These are phyloP conservation scores for Odontomyia ornata DNA, from an alignment of 2,888 invertebrate species.

Conservation along the genomic window DNA sequence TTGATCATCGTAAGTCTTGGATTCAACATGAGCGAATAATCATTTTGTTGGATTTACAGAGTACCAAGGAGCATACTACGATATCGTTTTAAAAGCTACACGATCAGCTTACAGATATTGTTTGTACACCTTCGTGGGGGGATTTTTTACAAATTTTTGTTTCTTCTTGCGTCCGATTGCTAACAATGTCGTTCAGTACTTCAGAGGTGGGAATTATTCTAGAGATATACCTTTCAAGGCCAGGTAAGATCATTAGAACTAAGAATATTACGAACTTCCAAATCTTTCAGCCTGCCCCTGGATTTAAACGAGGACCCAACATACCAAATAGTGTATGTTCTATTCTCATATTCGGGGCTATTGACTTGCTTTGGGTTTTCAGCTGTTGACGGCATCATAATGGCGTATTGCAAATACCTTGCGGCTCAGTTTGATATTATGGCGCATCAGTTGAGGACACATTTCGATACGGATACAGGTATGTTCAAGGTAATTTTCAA, in stretches of 20 bases:
- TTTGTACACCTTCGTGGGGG: slow-evolving; percentile 24
- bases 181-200: slow-evolving; percentile 15
- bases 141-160: slow-evolving; percentile 38
- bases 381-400: slow-evolving; percentile 47
- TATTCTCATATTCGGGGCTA: slow-evolving; percentile 43
- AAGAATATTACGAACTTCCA: no score
- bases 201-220: slow-evolving; percentile 3
- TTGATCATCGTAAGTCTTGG: slow-evolving; percentile 26
- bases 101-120: slow-evolving; percentile 33
- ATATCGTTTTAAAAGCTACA: slow-evolving; percentile 20
- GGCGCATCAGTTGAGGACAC: neutral
- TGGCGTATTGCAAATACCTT: slow-evolving; percentile 46
- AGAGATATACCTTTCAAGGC: slow-evolving; percentile 44
- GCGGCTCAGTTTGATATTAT: slow-evolving; percentile 41
- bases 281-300: slow-evolving; percentile 25
- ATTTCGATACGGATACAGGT: slow-evolving; percentile 23
- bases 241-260: slow-evolving; percentile 10
- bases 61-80: neutral
- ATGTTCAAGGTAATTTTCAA: neutral
- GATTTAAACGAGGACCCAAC: slow-evolving; percentile 19
- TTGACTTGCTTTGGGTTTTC: slow-evolving; percentile 46
- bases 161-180: slow-evolving; percentile 44
- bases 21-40: neutral
- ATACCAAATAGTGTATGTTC: slow-evolving; percentile 38
- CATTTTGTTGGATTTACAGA: slow-evolving; percentile 38